Evolutionary conservation across 2,888 invertebrate species (phyloP), one percentile per base, ranked within the genome.

Genomic region (Patella pellucida): DNA sequence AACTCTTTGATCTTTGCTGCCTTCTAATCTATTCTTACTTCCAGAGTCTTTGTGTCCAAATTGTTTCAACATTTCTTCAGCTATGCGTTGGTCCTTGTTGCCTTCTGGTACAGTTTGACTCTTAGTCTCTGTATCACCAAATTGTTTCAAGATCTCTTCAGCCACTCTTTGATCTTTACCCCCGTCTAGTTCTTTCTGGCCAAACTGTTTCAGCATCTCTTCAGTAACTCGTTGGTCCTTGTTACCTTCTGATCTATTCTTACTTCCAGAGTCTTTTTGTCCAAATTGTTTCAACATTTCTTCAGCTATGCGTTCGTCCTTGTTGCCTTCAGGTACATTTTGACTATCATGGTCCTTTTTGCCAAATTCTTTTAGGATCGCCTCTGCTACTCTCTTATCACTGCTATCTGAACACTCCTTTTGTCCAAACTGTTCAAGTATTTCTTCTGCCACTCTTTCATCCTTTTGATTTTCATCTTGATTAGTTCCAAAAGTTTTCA

Each of bases 181-280:
- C n/a, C n/a, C n/a, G n/a, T n/a, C n/a, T n/a, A n/a, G n/a, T n/a
- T n/a, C n/a, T n/a, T 69, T 52, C 71, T 67, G 27, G 78, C 76
- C 56, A 75, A 75, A 50, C 68, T 52, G 23, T 71, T 56, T 69
- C 71, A 67, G 15, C 52, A 51, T 19, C 72, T 71, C 69, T 62
- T 52, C 70, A 79, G 78, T 14, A 56, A 23, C 72, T 73, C 69
- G 23, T 75, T 71, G 51, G 68, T 68, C 56, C 76, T 76, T 62
- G 74, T 69, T 2, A 31, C 19, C 31, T 56, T 69, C 54, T 70
- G 71, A 70, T 69, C 68, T 27, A 69, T 69, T 71, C 67, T 73
- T 41, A 52, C 76, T 76, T 51, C 72, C 72, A 14, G 71, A 54
- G 54, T 78, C 73, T 67, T 76, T 69, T 69, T 76, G n/a, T 23